Evolutionary conservation across 2,888 invertebrate genomes (phyloP), one percentile per base, ranked within the genome.

Genomic region (Cyclophora punctaria): DNA sequence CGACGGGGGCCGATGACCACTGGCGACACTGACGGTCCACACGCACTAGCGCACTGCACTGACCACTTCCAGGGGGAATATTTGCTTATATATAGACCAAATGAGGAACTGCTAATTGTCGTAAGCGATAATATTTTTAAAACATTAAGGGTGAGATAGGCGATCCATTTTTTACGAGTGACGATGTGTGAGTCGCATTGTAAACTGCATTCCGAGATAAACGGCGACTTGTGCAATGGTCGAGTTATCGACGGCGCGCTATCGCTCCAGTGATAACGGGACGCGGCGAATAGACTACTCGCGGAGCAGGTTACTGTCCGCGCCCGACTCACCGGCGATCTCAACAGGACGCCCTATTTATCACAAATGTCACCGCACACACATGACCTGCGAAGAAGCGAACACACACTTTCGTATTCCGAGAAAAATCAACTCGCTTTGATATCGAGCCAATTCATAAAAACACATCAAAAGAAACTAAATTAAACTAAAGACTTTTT

Each of bases 1-100:
- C 83, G 77, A 69, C 70, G 69, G 81, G 64, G 86, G 87, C 80
- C 87, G 86, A 80, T 86, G 87, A 88, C 87, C 87, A 86, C 68
- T 52, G 65, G 67, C 71, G 73, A 74, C 78, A 72, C 71, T 65
- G 68, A 56, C 64, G 58, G 56, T 47, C 67, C 59, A 58, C 59
- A 64, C 69, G 63, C 63, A 64, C 69, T 63, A 60, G 7, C 65
- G 64, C 72, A 69, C 67, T 64, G 60, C 58, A 58, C 60, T 59
- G 62, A 73, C 73, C 65, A 65, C 67, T 67, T 73, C 68, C 67
- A 62, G 49, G 48, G 66, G 59, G 60, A 58, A 64, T 67, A 69
- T 69, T 67, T 66, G 66, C 64, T 54, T 50, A 57, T 37, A 37
- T 37, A 37, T 5, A 37, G 5, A 37, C 52, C 59, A 53, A 63